Evolutionary conservation across 2,888 invertebrate species (phyloP).

Genomic region (Pollenia griseotomentosa): DNA sequence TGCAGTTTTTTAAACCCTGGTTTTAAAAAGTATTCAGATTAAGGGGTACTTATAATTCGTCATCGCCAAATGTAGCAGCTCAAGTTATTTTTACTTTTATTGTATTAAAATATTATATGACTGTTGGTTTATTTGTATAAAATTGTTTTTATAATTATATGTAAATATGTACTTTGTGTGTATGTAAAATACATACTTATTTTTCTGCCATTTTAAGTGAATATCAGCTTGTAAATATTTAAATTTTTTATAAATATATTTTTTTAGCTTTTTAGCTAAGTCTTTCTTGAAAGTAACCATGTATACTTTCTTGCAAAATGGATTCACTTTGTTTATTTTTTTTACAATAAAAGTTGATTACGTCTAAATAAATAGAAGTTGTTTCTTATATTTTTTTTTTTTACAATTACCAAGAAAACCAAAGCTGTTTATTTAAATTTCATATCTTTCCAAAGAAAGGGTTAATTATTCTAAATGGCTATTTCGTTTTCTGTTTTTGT

Average conservation of each 20-base stretch:
- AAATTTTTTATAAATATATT: background rate
- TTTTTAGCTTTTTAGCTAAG: conserved; percentile 16
- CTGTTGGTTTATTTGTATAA: background rate
- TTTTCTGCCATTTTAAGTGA: too few species aligned
- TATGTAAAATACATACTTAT: too few species aligned
- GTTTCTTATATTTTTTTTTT: background rate
- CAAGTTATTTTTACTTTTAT: too few species aligned
- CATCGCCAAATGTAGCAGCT: too few species aligned
- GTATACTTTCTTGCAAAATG: background rate
- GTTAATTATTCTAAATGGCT: conserved; percentile 52
- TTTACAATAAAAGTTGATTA: conserved; percentile 34
- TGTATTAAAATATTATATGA: background rate
- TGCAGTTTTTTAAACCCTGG: too few species aligned
- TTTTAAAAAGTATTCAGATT: too few species aligned
- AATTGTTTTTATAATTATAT: background rate
- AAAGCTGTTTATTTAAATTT: conserved; percentile 50
- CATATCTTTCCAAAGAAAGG: background rate
- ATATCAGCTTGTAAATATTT: too few species aligned
- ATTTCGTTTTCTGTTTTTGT: too few species aligned
- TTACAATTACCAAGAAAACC: background rate
- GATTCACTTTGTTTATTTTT: background rate
- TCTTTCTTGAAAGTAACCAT: conserved; percentile 42
- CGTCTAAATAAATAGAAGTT: conserved; percentile 1
- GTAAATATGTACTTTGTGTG: too few species aligned
- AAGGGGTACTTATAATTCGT: too few species aligned